phyloP scores from a whole-genome alignment of 2,113 vertebrate species.

The Tympanuchus pallidicinctus region DNA sequence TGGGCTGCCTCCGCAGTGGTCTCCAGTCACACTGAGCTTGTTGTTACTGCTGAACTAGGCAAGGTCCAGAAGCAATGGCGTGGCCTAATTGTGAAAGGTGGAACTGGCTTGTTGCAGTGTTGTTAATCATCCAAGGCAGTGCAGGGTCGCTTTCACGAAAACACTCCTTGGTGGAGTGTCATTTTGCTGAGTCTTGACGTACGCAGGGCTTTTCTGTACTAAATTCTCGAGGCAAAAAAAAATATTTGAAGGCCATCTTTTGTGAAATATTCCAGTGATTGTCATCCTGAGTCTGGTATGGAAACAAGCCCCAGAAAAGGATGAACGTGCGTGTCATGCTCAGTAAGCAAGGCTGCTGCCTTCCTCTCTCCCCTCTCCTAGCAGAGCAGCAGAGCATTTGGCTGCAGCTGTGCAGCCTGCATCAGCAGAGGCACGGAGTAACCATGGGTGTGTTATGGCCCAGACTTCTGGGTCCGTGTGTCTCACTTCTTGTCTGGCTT shows the following conservation, averaged over 20 bases:
- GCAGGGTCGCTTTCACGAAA: not conserved
- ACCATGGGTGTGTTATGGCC: too few relatives aligned
- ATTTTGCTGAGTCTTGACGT: not conserved
- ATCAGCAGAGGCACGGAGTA: not conserved
- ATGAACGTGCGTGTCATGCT: not conserved
- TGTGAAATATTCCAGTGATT: not conserved
- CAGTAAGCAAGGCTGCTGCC: not conserved
- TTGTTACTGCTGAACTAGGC: not conserved
- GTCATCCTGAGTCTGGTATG: not conserved
- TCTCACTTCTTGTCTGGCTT: not conserved
- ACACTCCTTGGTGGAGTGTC: too few relatives aligned
- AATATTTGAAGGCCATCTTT: not conserved
- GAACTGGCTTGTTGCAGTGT: fast-evolving
- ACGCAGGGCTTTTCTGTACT: not conserved
- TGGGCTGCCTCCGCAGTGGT: fast-evolving
- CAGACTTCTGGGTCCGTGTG: fast-evolving
- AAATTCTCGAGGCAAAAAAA: not conserved
- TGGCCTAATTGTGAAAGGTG: not conserved
- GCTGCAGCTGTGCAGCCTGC: not conserved
- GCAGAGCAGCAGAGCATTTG: not conserved
- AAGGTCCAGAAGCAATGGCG: not conserved
- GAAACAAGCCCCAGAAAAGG: not conserved
- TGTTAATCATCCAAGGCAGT: not conserved
- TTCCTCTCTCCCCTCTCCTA: not conserved
- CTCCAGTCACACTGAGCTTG: not conserved